Base-by-base conservation (phyloP, 2,113 vertebrate genomes). In the Eudyptes chrysolophus region DNA sequence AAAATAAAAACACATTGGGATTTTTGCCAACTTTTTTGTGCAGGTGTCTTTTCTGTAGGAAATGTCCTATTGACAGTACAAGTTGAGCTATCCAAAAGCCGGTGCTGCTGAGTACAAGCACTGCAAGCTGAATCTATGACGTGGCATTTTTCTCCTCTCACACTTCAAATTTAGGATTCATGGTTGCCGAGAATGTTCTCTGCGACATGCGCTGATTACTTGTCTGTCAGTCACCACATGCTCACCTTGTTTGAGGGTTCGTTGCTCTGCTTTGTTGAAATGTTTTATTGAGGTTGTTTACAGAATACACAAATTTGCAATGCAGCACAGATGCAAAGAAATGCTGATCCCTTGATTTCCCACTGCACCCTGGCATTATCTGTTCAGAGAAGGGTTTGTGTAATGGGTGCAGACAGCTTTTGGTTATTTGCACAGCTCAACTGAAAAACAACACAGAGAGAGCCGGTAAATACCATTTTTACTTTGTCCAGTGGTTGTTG, bases 241-340 rank as follows among this genome's bases (percentile, higher is more conserved):
- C 40, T 52, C 64, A 82, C 93, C 66, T 74, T 80, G 49, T 65
- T 15, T 71, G 57, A 89, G 18, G 36, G 54, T 76, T 90, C 0
- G 1, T 71, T 29, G 51, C 36, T 91, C 55, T 75, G 49, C 91
- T 91, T 94, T 96, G 72, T 84, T 94, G 70, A 89, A n/a, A 80
- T 44, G 44, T 91, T 84, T 95, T 34, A 42, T 51, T 93, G 87
- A 46, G 65, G 36, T 25, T 90, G 85, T 96, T 95, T 92, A 58
- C 6, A 3, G 70, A 77, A 58, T 57, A 64, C 6, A 5, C 36
- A 42, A 8, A 83, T 79, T 65, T 82, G n/a, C 48, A 82, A 1
- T 2, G 12, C 9, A 64, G 54, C 64, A 65, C n/a, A 76, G 57
- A 11, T 80, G 46, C 32, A 27, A 52, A 72, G 62, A 87, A 78